Evolutionary conservation across 1,140 invertebrate species (phyloP).

Genomic region (Propsilocerus akamusi): DNA sequence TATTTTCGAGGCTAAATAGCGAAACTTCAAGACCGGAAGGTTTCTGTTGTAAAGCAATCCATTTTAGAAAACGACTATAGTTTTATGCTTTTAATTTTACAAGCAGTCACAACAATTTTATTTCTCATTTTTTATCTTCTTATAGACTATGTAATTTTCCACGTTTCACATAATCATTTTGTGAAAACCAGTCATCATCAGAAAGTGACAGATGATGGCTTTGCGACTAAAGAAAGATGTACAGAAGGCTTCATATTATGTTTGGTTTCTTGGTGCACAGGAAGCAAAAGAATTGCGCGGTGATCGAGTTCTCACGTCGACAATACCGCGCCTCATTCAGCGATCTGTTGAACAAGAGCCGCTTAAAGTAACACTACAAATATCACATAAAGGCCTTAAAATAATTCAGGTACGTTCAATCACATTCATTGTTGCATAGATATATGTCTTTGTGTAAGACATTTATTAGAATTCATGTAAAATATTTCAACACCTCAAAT

Average conservation of each 20-base stretch:
- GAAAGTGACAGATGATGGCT: no score
- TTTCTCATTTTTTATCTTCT: no score
- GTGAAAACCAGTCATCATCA: no score
- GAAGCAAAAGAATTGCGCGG: slow-evolving; percentile 80
- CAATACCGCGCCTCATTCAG: slow-evolving; percentile 65
- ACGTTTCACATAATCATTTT: no score
- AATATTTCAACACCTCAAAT: background rate
- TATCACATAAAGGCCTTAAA: slow-evolving; percentile 84
- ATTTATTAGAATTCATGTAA: background rate
- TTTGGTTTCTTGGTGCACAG: slow-evolving; percentile 93
- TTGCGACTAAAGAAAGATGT: slow-evolving; percentile 62
- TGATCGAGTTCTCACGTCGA: slow-evolving; percentile 57
- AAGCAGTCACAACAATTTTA: no score
- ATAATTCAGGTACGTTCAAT: slow-evolving; percentile 49
- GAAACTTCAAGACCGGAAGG: no score
- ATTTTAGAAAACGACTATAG: background rate
- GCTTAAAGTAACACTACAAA: slow-evolving; percentile 73
- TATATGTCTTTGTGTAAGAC: background rate
- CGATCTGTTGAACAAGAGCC: slow-evolving; percentile 72
- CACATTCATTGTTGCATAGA: slow-evolving; percentile 9
- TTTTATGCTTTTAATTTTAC: no score
- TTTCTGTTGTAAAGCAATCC: no score
- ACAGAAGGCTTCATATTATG: slow-evolving; percentile 93
- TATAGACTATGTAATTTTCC: no score
- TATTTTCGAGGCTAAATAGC: no score